Percentiles rank a stretch among this genome's conserved stretches.
phyloP scores from a whole-genome alignment of 2,888 invertebrate genomes.

The Sarcophaga carnaria region DNA sequence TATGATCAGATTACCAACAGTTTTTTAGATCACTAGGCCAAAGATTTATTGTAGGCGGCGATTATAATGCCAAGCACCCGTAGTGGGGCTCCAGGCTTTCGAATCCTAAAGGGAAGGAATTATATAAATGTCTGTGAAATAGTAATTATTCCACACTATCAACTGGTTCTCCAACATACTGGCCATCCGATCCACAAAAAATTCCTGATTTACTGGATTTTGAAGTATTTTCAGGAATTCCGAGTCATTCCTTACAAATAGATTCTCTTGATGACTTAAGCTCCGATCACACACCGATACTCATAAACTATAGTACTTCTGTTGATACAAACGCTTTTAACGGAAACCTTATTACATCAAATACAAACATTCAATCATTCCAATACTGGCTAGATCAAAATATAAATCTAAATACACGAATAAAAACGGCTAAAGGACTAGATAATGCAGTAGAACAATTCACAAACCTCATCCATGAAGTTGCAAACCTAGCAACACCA shows the following conservation, averaged over 20 bases:
- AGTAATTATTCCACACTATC: conserved; percentile 11
- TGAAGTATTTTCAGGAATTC: too few relatives aligned
- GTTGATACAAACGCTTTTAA: background rate
- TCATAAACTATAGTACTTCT: conserved; percentile 11
- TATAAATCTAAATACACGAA: background rate
- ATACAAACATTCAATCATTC: conserved; percentile 1
- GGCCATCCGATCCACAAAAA: too few relatives aligned
- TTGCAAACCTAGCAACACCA: conserved; percentile 5
- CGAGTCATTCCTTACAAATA: conserved; percentile 28
- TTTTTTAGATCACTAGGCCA: background rate
- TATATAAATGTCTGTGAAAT: conserved; percentile 50
- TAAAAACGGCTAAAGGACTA: conserved; percentile 2
- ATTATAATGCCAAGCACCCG: too few relatives aligned
- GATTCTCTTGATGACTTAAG: conserved; percentile 34
- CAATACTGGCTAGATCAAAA: conserved; percentile 20
- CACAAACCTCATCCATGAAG: conserved; percentile 14
- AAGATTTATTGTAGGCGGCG: conserved; percentile 26
- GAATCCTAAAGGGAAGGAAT: conserved; percentile 53
- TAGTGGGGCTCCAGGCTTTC: conserved; percentile 53
- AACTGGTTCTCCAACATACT: too few relatives aligned
- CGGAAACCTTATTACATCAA: background rate
- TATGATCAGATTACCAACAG: too few relatives aligned
- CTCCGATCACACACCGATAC: conserved; percentile 56
- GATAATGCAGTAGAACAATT: background rate
- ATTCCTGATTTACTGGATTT: too few relatives aligned